Evolutionary conservation across 1,140 invertebrate genomes (phyloP).

Genomic region (Dendrolimus kikuchii): DNA sequence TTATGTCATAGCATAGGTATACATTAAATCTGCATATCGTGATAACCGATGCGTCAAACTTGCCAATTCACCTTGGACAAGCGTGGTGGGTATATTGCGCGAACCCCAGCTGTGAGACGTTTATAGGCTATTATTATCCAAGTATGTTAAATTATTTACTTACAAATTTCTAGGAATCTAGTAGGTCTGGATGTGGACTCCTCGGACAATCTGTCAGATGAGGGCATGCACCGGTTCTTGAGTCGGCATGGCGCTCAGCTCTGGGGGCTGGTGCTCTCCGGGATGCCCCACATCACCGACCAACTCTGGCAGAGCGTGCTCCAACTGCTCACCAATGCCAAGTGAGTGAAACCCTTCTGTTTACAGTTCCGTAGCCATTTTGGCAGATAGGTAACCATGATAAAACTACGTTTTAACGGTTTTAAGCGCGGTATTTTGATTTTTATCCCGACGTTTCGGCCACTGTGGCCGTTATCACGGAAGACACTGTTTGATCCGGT

Average conservation of each 20-base stretch:
- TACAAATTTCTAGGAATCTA: constrained; percentile 73
- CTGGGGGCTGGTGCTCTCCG: constrained; percentile 89
- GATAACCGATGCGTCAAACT: too few species aligned
- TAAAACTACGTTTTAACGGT: too few species aligned
- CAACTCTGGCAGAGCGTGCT: constrained; percentile 96
- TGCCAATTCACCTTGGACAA: not conserved
- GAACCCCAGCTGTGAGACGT: too few species aligned
- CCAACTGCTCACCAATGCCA: constrained; percentile 90
- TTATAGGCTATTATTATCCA: not conserved
- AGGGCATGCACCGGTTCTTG: constrained; percentile 92
- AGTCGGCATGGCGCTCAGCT: constrained; percentile 91
- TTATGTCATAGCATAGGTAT: too few species aligned
- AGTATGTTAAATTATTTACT: not conserved
- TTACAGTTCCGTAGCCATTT: not conserved
- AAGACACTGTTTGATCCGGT: too few species aligned
- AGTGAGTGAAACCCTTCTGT: constrained; percentile 76
- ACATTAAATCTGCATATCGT: too few species aligned
- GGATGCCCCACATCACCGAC: constrained; percentile 98
- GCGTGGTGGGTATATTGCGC: not conserved
- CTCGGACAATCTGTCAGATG: constrained; percentile 96
- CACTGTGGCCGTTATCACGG: too few species aligned
- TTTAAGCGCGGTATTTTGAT: too few species aligned
- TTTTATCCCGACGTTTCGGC: too few species aligned
- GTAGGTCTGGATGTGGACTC: constrained; percentile 94
- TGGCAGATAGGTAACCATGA: too few species aligned